Evolutionary conservation across 37 sponge, comb jelly and placozoan species (phyloP).

Genomic region (Halichondria panicea): DNA sequence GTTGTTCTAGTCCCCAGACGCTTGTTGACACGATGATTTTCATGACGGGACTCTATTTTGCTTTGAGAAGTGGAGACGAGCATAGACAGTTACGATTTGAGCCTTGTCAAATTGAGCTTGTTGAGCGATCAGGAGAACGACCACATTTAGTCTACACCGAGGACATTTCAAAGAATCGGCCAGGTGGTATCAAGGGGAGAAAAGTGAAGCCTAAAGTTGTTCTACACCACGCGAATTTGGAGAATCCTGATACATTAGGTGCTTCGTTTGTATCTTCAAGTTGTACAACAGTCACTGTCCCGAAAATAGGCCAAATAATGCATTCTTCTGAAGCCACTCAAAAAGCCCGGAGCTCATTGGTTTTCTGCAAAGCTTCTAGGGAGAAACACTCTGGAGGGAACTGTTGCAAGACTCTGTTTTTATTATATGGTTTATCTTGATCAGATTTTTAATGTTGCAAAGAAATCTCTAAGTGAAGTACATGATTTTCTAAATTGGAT

Average conservation of each 20-base stretch:
- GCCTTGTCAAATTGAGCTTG: slow-evolving; percentile 18
- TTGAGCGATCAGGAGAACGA: slow-evolving; percentile 19
- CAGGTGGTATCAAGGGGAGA: slow-evolving; percentile 37
- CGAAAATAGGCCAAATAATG: neutral
- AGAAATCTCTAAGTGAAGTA: no score
- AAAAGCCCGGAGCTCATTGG: neutral
- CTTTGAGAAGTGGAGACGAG: slow-evolving; percentile 27
- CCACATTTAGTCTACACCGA: slow-evolving; percentile 18
- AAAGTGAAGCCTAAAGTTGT: slow-evolving; percentile 13
- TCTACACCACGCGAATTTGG: slow-evolving; percentile 14
- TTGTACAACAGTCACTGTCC: slow-evolving; percentile 1
- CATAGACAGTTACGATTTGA: slow-evolving; percentile 28
- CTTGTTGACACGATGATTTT: slow-evolving; percentile 31
- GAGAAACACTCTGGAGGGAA: neutral
- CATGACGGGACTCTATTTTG: slow-evolving; percentile 24
- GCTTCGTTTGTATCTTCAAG: neutral
- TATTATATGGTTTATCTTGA: no score
- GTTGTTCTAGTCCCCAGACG: slow-evolving; percentile 3
- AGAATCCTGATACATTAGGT: no score
- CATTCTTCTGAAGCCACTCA: slow-evolving; percentile 1
- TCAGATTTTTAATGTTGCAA: no score
- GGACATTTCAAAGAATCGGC: slow-evolving; percentile 37
- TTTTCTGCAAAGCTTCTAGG: neutral
- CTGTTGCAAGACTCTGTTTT: no score
- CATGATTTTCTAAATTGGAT: no score